These are phyloP conservation scores for Epinotia brunnichana DNA, from an alignment of 2,888 invertebrate species.

Conservation along the genomic window DNA sequence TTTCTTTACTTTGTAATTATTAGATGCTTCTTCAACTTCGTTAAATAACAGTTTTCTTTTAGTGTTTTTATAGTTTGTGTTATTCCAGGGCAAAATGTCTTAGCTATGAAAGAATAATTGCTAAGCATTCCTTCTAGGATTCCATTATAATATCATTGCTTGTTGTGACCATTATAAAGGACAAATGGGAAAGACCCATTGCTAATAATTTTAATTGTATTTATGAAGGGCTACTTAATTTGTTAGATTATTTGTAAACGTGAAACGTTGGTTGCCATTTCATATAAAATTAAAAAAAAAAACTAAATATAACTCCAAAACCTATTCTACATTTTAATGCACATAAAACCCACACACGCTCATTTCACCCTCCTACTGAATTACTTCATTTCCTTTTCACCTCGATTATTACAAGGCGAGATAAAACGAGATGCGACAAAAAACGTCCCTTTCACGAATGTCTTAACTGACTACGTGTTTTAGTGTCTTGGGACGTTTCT, in stretches of 20 bases:
- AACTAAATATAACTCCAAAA: neutral
- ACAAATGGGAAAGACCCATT: neutral
- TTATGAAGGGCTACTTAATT: too few species aligned
- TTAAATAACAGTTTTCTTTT: too few species aligned
- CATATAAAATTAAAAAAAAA: too few species aligned
- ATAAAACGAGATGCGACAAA: constrained; percentile 32
- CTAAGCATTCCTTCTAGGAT: too few species aligned
- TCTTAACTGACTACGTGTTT: neutral
- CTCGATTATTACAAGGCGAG: constrained; percentile 32
- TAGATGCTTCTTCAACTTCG: neutral
- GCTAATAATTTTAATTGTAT: neutral
- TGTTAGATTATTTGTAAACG: too few species aligned
- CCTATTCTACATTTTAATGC: constrained; percentile 5
- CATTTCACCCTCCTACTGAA: constrained; percentile 28
- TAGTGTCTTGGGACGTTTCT: neutral
- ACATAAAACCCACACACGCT: constrained; percentile 22
- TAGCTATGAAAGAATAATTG: too few species aligned
- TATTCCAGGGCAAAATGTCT: neutral
- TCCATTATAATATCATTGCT: neutral
- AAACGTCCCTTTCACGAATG: constrained; percentile 16
- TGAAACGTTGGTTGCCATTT: too few species aligned
- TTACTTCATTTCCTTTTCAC: constrained; percentile 42
- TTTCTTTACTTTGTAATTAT: neutral
- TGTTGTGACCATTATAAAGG: neutral
- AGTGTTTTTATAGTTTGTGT: neutral